Base-by-base conservation (phyloP, 1,140 invertebrate genomes). In the Drosophila ficusphila region DNA sequence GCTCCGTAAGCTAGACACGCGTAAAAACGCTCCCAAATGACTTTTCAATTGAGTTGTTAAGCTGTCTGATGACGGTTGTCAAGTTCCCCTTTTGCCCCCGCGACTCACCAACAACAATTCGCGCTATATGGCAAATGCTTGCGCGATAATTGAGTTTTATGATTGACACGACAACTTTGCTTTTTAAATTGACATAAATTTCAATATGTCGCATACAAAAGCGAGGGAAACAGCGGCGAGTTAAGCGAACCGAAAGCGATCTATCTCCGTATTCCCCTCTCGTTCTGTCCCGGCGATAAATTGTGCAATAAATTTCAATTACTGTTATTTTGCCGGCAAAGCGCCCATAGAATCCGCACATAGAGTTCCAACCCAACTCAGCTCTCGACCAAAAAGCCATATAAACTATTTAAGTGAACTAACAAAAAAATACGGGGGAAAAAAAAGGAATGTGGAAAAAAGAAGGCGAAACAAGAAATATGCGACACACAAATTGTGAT, bases 171-270 rank as follows among this genome's bases (percentile, higher is more conserved):
- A 78, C 82, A 88, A 88, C 82, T 88, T 88, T 88, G 82, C 83
- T 88, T 88, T 88, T 88, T 88, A 88, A 88, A 88, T 88, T 88
- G 82, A 88, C 83, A 88, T 88, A 82, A 88, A 88, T 88, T 88
- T 88, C 83, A 88, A 88, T 88, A 82, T 88, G 82, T 78, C 70
- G 69, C 79, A 38, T 21, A 53, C 41, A 52, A 39, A 38, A 71
- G 52, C 57, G 52, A 49, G 42, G 56, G 42, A 82, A 53, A 58
- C 52, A 76, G 61, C 52, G n/a, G 53, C 75, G 42, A 67, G 69
- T 52, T 61, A 72, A 72, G 48, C 70, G 49, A 36, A 58, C 73
- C 57, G 41, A 70, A 48, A 42, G 46, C 64, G 56, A 76, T 61
- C 60, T 73, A 54, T 79, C 62, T 67, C 47, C 8, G 4, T 11